Conservation (phyloP, 2,797 vertebrate genomes). For the Ctenopoma kingsleyae region DNA sequence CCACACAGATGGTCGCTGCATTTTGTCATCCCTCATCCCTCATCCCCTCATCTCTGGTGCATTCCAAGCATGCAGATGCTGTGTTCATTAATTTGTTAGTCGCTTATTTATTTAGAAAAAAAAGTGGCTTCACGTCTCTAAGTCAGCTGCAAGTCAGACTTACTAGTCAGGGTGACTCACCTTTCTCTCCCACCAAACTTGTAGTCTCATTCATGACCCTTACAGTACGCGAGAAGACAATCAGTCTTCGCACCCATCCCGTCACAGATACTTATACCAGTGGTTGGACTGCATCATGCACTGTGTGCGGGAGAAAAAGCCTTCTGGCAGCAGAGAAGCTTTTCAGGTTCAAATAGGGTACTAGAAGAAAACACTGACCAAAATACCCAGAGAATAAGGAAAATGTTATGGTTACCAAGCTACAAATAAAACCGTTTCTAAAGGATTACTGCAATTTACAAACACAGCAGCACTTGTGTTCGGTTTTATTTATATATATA, state of each 20-base stretch:
- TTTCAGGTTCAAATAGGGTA: background rate
- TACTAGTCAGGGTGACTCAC: conserved; percentile 10
- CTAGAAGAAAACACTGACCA: conserved; percentile 10
- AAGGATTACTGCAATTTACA: conserved; percentile 11
- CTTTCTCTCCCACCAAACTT: conserved; percentile 13
- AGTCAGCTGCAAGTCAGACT: background rate
- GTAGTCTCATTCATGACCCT: conserved; percentile 19
- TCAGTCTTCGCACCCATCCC: conserved; percentile 9
- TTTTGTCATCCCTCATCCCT: conserved; percentile 54
- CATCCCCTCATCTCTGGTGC: conserved; percentile 36
- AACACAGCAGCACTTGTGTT: conserved; percentile 27
- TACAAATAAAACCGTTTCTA: conserved; percentile 13
- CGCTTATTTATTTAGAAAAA: conserved; percentile 9
- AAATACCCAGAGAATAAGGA: conserved; percentile 10
- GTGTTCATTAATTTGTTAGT: conserved; percentile 14
- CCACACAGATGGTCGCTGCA: conserved; percentile 58
- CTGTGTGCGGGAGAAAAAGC: background rate
- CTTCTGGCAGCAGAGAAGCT: conserved; percentile 18
- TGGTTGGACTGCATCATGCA: background rate
- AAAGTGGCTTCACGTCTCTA: background rate
- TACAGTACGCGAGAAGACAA: conserved; percentile 18
- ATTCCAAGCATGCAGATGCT: conserved; percentile 46
- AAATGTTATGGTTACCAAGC: background rate
- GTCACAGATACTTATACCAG: background rate
- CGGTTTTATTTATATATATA: conserved; percentile 29